Base-by-base conservation (phyloP, 2,797 vertebrate genomes). In the Arnoldichthys spilopterus region DNA sequence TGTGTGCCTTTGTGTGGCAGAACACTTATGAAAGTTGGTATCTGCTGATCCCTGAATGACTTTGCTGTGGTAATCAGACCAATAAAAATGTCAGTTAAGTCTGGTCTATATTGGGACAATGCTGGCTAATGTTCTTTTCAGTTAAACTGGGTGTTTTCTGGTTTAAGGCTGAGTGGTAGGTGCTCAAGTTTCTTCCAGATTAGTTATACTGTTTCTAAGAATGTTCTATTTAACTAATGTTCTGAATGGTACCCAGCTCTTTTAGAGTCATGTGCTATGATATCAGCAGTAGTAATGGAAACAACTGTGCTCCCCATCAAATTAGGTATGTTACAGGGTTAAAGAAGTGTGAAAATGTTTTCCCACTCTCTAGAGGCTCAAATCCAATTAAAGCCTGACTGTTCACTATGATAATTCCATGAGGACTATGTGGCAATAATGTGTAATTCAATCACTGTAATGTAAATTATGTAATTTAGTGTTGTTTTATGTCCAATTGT, bases 31-130 rank as follows among this genome's bases (percentile, higher is more conserved):
- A 40, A 77, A 49, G 53, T 53, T 30, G 53, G 16, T 30, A 80
- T 84, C 82, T 62, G 28, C n/a, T 11, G 1, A 54, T 43, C 69
- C 45, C 37, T 78, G 37, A 85, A 86, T 64, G 73, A 70, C 59
- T 53, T 40, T 45, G 58, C 78, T 72, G 54, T 76, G 24, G 84
- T 75, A 64, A 72, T 72, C 62, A 30, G 26, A 53, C 40, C 16
- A 54, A 72, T 76, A 85, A 83, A 79, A 81, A 80, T 66, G 72
- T 74, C 78, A 73, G 18, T 82, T 74, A 72, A 61, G 59, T 26
- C 45, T 28, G 70, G 47, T 63, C 37, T 45, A 34, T 4, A 54
- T 26, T 72, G 79, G 72, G 28, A 45, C 72, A 49, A 76, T 49
- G 26, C 54, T 74, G 51, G 58, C 22, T 59, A 53, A 53, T 68